Base-by-base conservation (phyloP, 2,888 invertebrate species). In the Athrips mouffetella region DNA sequence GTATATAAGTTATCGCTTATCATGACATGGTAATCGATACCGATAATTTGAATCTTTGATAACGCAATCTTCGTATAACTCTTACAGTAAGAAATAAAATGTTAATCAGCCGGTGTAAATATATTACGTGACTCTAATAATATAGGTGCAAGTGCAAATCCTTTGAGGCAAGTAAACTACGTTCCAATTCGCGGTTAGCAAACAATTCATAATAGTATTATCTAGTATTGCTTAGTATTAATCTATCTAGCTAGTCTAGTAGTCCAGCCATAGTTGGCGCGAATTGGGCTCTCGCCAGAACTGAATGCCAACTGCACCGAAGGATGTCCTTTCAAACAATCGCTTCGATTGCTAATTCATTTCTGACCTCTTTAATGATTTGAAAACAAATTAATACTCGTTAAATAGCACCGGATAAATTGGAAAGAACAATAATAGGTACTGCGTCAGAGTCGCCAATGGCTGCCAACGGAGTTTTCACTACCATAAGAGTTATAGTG, bases 241-340 rank as follows among this genome's bases (percentile, higher is more conserved):
- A 67, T 63, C 62, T 60, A 57, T 57, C 7, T n/a, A 20, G 11
- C 7, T n/a, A 20, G 11, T 21, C 20, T 11, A 37, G n/a, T 37
- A 54, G 46, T 48, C 66, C 54, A 63, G 55, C 74, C 74, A 60
- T 67, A 72, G 67, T 68, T 62, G 65, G 68, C 65, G 65, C 70
- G 73, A 76, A 73, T 82, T 85, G 81, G 80, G 75, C 59, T 61
- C 63, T 59, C 61, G 84, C 84, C 82, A 82, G 70, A 60, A 48
- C 59, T 55, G 53, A 53, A 63, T 78, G 82, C 80, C 80, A 84
- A 79, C 65, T 73, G 67, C 70, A 76, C 59, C 67, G 66, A 70
- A 76, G 70, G 71, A 64, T 65, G 71, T 70, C 76, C 76, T 77
- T 74, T 68, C 57, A 54, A 64, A 59, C 66, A 59, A 72, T 69